Conservation (phyloP, 1,140 invertebrate species). For the Phymorhynchus buccinoides region DNA sequence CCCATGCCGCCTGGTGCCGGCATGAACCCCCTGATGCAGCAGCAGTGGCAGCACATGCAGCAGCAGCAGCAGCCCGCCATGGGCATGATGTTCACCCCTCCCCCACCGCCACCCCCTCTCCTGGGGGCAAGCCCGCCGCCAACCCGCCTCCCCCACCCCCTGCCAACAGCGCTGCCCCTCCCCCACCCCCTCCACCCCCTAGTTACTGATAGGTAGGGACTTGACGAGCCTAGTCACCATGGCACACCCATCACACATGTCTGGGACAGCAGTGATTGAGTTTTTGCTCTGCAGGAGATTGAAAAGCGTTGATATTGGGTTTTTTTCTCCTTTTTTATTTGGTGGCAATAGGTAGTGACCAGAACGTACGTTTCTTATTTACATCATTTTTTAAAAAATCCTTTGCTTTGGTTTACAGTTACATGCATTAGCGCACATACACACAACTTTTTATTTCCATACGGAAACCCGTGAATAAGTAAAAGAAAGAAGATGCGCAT, state of each 20-base stretch:
- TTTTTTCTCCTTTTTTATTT: too few relatives aligned
- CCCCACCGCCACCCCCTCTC: constrained; percentile 19
- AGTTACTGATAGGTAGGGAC: background rate
- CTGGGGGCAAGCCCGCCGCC: background rate
- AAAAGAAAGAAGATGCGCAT: too few relatives aligned
- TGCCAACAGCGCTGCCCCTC: background rate
- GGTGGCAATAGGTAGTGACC: too few relatives aligned
- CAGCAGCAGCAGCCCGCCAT: background rate
- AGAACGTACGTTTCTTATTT: too few relatives aligned
- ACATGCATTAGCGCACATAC: too few relatives aligned
- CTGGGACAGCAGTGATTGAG: background rate
- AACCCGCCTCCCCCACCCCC: constrained; percentile 32
- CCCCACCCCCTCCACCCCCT: constrained; percentile 27
- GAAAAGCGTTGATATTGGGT: too few relatives aligned
- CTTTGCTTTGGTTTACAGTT: too few relatives aligned
- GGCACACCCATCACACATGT: background rate
- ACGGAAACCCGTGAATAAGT: too few relatives aligned
- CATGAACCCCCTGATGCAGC: constrained; percentile 12
- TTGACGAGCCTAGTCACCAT: background rate
- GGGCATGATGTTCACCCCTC: constrained; percentile 33
- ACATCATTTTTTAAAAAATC: too few relatives aligned
- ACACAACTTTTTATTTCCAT: too few relatives aligned
- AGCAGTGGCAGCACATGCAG: constrained; percentile 35
- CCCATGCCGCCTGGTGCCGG: background rate
- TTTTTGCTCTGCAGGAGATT: background rate